Percentiles rank a stretch among this genome's conserved stretches.
These are phyloP conservation scores for Ophioninae sp. DNA, from an alignment of 2,888 invertebrate species.

Conservation along the genomic window DNA sequence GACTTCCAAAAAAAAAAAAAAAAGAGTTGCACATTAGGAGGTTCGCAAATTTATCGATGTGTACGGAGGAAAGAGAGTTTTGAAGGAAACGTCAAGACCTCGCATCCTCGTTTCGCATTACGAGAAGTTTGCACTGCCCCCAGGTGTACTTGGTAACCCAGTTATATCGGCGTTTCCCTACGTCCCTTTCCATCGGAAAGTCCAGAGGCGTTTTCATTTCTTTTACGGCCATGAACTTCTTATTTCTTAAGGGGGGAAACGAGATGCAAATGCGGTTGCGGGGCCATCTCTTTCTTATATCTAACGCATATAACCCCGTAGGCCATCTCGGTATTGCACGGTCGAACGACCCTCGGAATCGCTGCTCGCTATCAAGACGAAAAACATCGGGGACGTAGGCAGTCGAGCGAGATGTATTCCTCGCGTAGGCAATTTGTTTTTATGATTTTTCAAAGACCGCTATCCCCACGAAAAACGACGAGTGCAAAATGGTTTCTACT, in stretches of 20 bases:
- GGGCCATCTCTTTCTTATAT: conserved; percentile 37
- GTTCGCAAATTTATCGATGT: conserved; percentile 34
- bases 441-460: conserved; percentile 64
- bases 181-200: conserved; percentile 1
- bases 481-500: background rate
- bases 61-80: conserved; percentile 6
- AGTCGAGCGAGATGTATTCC: conserved; percentile 60
- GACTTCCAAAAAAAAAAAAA: background rate
- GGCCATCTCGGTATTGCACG: conserved; percentile 22
- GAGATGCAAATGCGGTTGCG: conserved; percentile 31
- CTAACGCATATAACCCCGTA: conserved; percentile 20
- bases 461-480: background rate
- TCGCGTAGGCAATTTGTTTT: conserved; percentile 62
- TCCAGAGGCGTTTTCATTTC: conserved; percentile 30
- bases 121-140: conserved; percentile 62
- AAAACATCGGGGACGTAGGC: conserved; percentile 20
- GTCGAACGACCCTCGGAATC: conserved; percentile 32
- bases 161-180: conserved; percentile 53
- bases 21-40: background rate
- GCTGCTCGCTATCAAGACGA: conserved; percentile 15
- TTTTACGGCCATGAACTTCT: conserved; percentile 45
- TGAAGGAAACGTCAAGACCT: conserved; percentile 3
- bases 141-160: conserved; percentile 65
- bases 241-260: conserved; percentile 59
- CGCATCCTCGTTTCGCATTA: conserved; percentile 36